A percentile compares a stretch with the other conserved stretches of the same genome.
phyloP scores from a whole-genome alignment of 1,140 invertebrate species.

The Theocolax elegans region DNA sequence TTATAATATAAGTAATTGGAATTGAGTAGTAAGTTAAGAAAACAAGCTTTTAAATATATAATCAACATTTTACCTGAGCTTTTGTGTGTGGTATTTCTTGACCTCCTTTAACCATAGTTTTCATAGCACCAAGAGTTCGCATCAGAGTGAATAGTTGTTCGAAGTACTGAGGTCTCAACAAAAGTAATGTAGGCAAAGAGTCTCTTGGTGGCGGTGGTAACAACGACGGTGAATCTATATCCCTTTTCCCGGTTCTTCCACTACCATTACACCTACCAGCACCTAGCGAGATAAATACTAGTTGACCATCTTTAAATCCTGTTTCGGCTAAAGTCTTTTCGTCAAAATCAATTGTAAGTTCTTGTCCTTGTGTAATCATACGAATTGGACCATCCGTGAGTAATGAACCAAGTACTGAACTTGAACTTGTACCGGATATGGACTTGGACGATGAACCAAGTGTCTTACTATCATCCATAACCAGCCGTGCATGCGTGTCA shows the following conservation, averaged over 20 bases:
- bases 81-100: slow-evolving; percentile 87
- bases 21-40: not conserved
- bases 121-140: slow-evolving; percentile 88
- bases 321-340: slow-evolving; percentile 90
- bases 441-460: slow-evolving; percentile 37
- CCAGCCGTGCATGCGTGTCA: slow-evolving; percentile 59
- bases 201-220: slow-evolving; percentile 84
- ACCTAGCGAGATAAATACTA: slow-evolving; percentile 90
- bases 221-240: slow-evolving; percentile 80
- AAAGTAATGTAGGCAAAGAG: slow-evolving; percentile 84
- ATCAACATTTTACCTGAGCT: slow-evolving; percentile 74
- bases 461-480: slow-evolving; percentile 13
- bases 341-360: slow-evolving; percentile 92
- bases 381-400: slow-evolving; percentile 85
- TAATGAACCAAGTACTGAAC: slow-evolving; percentile 71
- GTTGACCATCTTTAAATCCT: slow-evolving; percentile 90
- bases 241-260: slow-evolving; percentile 73
- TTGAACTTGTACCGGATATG: slow-evolving; percentile 38
- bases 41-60: not conserved
- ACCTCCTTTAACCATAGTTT: slow-evolving; percentile 76
- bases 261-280: slow-evolving; percentile 76
- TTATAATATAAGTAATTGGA: not conserved
- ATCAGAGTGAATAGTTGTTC: slow-evolving; percentile 90
- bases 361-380: slow-evolving; percentile 94
- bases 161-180: slow-evolving; percentile 88